Evolutionary conservation across 2,797 vertebrate species (phyloP).

Genomic region (Okamejei kenojei): DNA sequence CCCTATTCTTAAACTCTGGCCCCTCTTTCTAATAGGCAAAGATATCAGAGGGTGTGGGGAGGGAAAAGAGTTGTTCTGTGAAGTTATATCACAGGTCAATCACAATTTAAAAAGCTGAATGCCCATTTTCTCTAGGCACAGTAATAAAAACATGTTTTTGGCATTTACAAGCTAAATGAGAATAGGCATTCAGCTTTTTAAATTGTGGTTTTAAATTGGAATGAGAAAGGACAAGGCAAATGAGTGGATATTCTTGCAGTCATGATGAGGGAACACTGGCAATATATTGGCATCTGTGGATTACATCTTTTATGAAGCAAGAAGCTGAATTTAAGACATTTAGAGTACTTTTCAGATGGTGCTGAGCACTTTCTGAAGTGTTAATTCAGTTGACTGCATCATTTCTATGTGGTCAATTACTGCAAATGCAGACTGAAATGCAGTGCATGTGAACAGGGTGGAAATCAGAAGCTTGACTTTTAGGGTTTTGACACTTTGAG

Average conservation of each 20-base stretch:
- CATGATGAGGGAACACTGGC: background rate
- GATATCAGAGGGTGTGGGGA: too few species aligned
- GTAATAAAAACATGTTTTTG: background rate
- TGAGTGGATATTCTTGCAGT: background rate
- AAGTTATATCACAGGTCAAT: too few species aligned
- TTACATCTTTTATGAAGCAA: background rate
- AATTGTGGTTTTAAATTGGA: background rate
- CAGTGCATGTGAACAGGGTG: background rate
- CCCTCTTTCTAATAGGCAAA: too few species aligned
- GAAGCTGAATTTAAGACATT: background rate
- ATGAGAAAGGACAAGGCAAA: constrained; percentile 2
- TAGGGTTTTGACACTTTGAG: background rate
- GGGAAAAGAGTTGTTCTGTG: too few species aligned
- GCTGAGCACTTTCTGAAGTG: background rate
- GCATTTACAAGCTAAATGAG: background rate
- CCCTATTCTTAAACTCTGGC: too few species aligned
- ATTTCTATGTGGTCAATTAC: background rate
- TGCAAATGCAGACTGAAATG: background rate
- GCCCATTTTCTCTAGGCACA: too few species aligned
- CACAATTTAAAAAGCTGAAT: too few species aligned
- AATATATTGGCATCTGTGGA: background rate
- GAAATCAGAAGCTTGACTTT: background rate
- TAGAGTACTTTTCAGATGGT: background rate
- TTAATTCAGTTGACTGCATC: background rate
- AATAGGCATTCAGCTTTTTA: too few species aligned